phyloP scores from a whole-genome alignment of 2,888 invertebrate genomes.

The Dioctria rufipes region DNA sequence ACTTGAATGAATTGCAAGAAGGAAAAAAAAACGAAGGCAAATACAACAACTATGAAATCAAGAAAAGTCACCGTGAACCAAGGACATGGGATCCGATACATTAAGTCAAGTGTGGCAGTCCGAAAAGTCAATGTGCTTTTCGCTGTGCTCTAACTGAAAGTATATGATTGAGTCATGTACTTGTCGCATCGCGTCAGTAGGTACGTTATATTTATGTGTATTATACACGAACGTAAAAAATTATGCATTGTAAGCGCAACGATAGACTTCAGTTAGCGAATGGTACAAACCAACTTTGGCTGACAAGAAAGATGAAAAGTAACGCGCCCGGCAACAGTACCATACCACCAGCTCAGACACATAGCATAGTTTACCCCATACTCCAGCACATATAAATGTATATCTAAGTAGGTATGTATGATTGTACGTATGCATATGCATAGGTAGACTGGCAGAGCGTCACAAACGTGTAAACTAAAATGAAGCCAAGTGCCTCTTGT shows the following conservation, averaged over 20 bases:
- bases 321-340: constrained; percentile 41
- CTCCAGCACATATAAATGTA: too few species aligned
- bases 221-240: background rate
- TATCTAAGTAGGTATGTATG: too few species aligned
- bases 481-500: background rate
- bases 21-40: constrained; percentile 5
- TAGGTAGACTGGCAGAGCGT: background rate
- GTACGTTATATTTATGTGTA: background rate
- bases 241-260: constrained; percentile 24
- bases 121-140: constrained; percentile 19
- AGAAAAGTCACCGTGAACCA: constrained; percentile 34
- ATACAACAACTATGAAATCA: background rate
- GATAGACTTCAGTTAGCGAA: background rate
- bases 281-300: background rate
- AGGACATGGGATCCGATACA: constrained; percentile 36
- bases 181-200: background rate
- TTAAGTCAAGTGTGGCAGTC: constrained; percentile 36
- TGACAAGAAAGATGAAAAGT: constrained; percentile 22
- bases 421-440: too few species aligned
- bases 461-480: background rate
- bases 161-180: constrained; percentile 3
- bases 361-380: too few species aligned
- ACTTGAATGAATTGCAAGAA: constrained; percentile 22
- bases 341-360: background rate
- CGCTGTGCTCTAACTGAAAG: background rate